A percentile compares a stretch with the other conserved stretches of the same genome.
phyloP scores from a whole-genome alignment of 2,113 vertebrate species.

The Haemorhous mexicanus region DNA sequence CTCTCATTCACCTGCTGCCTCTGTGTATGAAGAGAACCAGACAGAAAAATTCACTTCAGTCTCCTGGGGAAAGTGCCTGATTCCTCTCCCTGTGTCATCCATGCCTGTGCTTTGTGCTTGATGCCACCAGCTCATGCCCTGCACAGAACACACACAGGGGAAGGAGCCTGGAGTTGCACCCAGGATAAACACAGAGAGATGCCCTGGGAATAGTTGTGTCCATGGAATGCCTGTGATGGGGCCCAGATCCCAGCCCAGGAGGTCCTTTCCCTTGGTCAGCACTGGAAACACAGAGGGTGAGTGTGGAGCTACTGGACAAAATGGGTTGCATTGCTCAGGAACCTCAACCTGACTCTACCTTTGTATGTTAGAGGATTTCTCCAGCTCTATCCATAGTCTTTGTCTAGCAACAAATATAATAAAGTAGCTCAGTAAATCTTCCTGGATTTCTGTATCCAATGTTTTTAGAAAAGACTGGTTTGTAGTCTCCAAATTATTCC shows the following conservation, averaged over 20 bases:
- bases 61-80: background rate
- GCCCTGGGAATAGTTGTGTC: rapidly evolving
- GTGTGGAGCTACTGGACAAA: background rate
- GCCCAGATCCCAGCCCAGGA: background rate
- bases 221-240: too few species aligned
- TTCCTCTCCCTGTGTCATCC: background rate
- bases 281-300: background rate
- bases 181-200: rapidly evolving
- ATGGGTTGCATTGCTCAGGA: background rate
- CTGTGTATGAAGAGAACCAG: background rate
- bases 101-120: rapidly evolving
- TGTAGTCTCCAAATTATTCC: background rate
- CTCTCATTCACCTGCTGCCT: background rate
- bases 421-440: background rate
- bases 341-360: background rate
- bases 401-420: background rate
- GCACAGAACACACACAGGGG: rapidly evolving
- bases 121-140: background rate
- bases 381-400: background rate
- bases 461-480: background rate
- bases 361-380: background rate
- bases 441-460: background rate
- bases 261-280: background rate
- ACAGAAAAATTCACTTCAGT: background rate
- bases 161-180: background rate